Conservation (phyloP, 2,113 vertebrate species). For the Ramphastos sulfuratus region DNA sequence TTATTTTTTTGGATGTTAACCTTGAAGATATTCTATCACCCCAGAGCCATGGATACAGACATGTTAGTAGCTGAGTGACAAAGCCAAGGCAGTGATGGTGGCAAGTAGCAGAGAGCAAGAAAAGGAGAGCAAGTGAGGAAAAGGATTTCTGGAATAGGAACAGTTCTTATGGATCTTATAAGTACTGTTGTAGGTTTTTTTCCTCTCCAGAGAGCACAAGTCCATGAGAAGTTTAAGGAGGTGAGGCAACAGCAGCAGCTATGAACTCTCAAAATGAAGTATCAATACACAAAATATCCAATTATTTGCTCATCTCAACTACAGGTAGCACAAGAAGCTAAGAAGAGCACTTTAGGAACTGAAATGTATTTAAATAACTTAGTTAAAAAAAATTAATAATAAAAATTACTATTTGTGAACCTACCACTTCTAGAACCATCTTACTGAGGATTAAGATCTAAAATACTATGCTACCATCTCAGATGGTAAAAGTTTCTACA, state of each 20-base stretch:
- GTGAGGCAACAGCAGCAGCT: neutral
- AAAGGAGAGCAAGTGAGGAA: neutral
- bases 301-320: neutral
- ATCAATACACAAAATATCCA: neutral
- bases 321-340: neutral
- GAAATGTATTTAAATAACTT: neutral
- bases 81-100: neutral
- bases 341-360: constrained; percentile 12
- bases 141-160: neutral
- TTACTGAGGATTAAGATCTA: neutral
- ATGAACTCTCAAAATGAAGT: neutral
- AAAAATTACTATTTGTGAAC: neutral
- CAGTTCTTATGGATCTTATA: neutral
- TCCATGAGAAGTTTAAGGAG: neutral
- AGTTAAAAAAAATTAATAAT: neutral
- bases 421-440: neutral
- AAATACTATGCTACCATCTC: neutral
- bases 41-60: neutral
- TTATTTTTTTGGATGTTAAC: neutral
- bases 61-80: neutral
- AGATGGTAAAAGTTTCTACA: neutral
- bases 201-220: neutral
- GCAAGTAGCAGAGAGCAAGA: neutral
- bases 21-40: neutral
- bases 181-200: neutral